A percentile compares a stretch with the other conserved stretches of the same genome.
phyloP scores from a whole-genome alignment of 2,797 vertebrate genomes.

The Adelosebastes latens region DNA sequence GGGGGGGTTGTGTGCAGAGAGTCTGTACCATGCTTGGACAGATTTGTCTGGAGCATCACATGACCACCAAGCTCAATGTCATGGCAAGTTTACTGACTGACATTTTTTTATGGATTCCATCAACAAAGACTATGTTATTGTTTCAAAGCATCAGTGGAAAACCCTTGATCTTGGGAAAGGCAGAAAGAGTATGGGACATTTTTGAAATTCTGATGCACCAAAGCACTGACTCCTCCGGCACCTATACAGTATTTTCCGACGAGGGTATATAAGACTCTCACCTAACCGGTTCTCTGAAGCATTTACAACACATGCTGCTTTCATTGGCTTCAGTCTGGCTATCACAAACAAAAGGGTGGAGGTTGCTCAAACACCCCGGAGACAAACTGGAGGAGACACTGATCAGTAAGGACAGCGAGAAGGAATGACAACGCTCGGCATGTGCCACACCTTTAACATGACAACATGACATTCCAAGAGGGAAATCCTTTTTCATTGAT shows the following conservation, averaged over 20 bases:
- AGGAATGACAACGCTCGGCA: neutral
- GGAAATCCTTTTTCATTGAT: neutral
- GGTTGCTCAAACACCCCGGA: neutral
- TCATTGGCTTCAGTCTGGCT: neutral
- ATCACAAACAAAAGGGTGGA: neutral
- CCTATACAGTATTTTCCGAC: neutral
- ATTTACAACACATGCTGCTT: neutral
- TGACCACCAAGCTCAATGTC: neutral
- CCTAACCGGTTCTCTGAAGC: slow-evolving; percentile 25
- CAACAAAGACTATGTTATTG: neutral
- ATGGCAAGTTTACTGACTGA: neutral
- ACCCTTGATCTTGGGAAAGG: neutral
- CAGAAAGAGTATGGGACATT: too few species aligned
- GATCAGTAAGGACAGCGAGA: neutral
- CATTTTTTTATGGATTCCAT: neutral
- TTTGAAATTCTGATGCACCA: neutral
- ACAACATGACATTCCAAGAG: neutral
- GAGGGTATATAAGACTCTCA: neutral
- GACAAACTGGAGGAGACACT: neutral
- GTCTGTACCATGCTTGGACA: neutral
- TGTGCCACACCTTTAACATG: slow-evolving; percentile 20
- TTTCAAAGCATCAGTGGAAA: neutral
- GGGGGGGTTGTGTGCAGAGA: neutral
- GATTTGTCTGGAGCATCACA: neutral
- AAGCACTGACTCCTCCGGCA: neutral